Percentiles rank a stretch among this genome's conserved stretches.
Evolutionary conservation across 2,113 vertebrate genomes (phyloP).

Genomic region (Bubo bubo): DNA sequence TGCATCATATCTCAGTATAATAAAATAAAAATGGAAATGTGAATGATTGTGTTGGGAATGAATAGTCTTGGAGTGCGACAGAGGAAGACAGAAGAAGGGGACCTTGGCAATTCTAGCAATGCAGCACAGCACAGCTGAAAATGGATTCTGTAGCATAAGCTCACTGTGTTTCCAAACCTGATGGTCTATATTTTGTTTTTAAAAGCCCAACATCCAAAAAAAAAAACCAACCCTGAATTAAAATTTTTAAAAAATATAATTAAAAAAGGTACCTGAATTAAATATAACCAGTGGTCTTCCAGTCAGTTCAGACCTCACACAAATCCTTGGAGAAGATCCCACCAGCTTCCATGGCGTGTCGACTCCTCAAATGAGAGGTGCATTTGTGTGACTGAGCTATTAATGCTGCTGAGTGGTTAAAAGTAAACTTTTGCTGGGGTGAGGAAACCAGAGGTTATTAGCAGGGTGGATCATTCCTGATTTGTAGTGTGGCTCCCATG

Average conservation of each 20-base stretch:
- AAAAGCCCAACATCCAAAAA: background rate
- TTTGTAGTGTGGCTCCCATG: background rate
- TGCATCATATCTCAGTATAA: slow-evolving; percentile 10
- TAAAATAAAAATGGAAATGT: slow-evolving; percentile 18
- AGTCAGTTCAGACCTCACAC: background rate
- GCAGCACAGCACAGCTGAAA: background rate
- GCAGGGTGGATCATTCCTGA: background rate
- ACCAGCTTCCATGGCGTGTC: fast-evolving
- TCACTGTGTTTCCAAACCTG: background rate
- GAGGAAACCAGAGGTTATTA: background rate
- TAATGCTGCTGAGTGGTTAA: background rate
- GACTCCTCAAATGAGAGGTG: background rate
- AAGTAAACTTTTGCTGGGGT: background rate
- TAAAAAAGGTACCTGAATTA: background rate
- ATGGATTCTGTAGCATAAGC: background rate
- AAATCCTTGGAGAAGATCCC: background rate
- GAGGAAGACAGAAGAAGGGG: background rate
- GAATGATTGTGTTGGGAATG: slow-evolving; percentile 15
- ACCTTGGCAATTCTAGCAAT: background rate
- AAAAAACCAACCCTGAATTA: background rate
- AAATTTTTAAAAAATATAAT: background rate
- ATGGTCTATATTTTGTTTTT: background rate
- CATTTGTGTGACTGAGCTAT: background rate
- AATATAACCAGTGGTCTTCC: background rate
- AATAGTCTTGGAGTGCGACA: background rate